Evolutionary conservation across 2,888 invertebrate genomes (phyloP), one percentile per base, ranked within the genome.

Genomic region (Bembecia ichneumoniformis): DNA sequence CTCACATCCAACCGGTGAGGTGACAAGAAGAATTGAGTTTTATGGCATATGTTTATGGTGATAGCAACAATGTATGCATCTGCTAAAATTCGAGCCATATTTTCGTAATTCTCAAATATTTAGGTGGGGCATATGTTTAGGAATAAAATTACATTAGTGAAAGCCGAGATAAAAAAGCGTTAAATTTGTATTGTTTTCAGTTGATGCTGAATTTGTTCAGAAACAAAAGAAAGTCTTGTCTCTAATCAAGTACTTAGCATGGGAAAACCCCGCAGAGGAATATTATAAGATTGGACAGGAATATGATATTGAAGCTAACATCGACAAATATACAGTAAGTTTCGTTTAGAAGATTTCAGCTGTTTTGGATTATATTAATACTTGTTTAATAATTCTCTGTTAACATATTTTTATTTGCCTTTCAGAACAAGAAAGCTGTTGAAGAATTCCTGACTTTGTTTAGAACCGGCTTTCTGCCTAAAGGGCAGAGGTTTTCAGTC

Each of bases 401-500:
- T 40, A 14, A 40, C 10, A n/a, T n/a, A n/a, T 44, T 13, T n/a
- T 10, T 5, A 5, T n/a, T 44, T 2, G 13, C 90, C 57, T 68
- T 64, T 14, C 68, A 88, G 86, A 77, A 87, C 59, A 73, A 78
- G 53, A 66, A 79, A 54, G 77, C 76, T 1, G 79, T 89, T 3
- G 73, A 79, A 45, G 78, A 86, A 14, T 89, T 89, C 60, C 56
- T 84, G 51, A 49, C 56, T 0, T 58, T 76, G 45, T 82, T 77
- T 66, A 78, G 82, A 48, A 66, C 75, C 51, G 88, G 88, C 40
- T 80, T 87, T 56, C 55, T 89, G 48, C 86, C 88, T 0, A 87
- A 82, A 52, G 76, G 78, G 43, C 74, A 81, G 43, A 68, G 88
- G 47, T 90, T 88, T 72, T 88, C 90, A 48, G 82, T 77, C 74